Base-by-base conservation (phyloP, 2,888 invertebrate species). In the Tipula lateralis region DNA sequence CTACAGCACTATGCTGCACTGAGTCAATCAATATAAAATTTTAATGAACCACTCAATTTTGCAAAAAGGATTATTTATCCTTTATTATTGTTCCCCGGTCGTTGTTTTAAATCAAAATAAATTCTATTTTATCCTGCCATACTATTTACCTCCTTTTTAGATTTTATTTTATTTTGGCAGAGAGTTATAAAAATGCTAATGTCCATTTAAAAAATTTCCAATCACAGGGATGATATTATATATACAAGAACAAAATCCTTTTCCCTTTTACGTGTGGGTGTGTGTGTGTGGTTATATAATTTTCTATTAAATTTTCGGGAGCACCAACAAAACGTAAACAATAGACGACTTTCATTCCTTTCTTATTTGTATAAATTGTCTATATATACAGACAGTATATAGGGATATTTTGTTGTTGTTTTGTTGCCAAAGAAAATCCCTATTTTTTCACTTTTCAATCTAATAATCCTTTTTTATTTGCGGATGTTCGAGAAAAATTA, bases 191-290 rank as follows among this genome's bases (percentile, higher is more conserved):
- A 66, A 66, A 66, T 66, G 66, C 24, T 66, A 66, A 66, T 66
- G 66, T 66, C 66, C 66, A 66, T 66, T 66, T 66, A 66, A 66
- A n/a, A 66, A 66, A 66, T 66, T 66, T 66, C 66, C 66, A 66
- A 66, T 66, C 66, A 66, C 66, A 24, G 66, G 66, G 66, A 66
- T 66, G 66, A 24, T 66, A 66, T 44, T 3, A 3, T 13, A 39
- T 3, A 39, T 24, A 66, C 66, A 66, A 66, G 24, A 66, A 66
- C 9, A 3, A 66, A 66, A 66, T 66, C 66, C 66, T 24, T 24
- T 24, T 66, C 12, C 24, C 2, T 44, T n/a, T 44, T n/a, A n/a
- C n/a, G n/a, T 44, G n/a, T 36, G 9, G 32, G 2, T 32, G 32
- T 66, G 24, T 66, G 24, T 66, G 12, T 66, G 19, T 66, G 24